phyloP scores from a whole-genome alignment of 1,140 invertebrate genomes.

The Drosophila lini region DNA sequence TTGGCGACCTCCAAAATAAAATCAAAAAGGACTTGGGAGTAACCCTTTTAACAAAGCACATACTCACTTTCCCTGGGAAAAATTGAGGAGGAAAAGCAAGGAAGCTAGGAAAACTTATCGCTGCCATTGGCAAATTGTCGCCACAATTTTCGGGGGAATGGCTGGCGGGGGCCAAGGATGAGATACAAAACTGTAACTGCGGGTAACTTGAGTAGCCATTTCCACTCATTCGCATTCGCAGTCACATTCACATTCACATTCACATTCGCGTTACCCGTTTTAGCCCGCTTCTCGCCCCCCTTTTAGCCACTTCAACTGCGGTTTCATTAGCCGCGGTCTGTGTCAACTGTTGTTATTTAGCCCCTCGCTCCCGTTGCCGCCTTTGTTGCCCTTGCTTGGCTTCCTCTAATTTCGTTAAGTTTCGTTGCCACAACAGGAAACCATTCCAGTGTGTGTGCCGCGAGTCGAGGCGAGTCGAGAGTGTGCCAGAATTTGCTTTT shows the following conservation, averaged over 20 bases:
- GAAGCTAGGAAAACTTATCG: slow-evolving; percentile 57
- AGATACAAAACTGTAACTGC: slow-evolving; percentile 48
- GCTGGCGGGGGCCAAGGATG: slow-evolving; percentile 6
- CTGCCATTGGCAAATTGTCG: slow-evolving; percentile 80
- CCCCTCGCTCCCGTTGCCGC: slow-evolving; percentile 30
- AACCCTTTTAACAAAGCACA: slow-evolving; percentile 48
- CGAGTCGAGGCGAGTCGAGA: slow-evolving; percentile 10
- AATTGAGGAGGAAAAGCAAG: neutral
- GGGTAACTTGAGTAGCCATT: slow-evolving; percentile 59
- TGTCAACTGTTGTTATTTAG: slow-evolving; percentile 65
- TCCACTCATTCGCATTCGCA: slow-evolving; percentile 46
- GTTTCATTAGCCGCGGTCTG: slow-evolving; percentile 79
- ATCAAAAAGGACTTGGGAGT: neutral
- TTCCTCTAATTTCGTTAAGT: slow-evolving; percentile 79
- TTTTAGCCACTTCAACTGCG: slow-evolving; percentile 65
- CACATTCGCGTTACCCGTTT: slow-evolving; percentile 6
- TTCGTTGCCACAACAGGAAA: slow-evolving; percentile 72
- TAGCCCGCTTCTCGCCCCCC: slow-evolving; percentile 6
- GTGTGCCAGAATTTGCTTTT: slow-evolving; percentile 33
- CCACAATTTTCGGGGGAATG: slow-evolving; percentile 52
- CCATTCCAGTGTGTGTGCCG: slow-evolving; percentile 48
- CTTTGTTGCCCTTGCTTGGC: slow-evolving; percentile 49
- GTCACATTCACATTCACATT: slow-evolving; percentile 31
- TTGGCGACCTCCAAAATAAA: slow-evolving; percentile 15
- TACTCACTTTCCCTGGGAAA: slow-evolving; percentile 2